Base-by-base conservation (phyloP, 2,797 vertebrate genomes). In the Thalassophryne amazonica region DNA sequence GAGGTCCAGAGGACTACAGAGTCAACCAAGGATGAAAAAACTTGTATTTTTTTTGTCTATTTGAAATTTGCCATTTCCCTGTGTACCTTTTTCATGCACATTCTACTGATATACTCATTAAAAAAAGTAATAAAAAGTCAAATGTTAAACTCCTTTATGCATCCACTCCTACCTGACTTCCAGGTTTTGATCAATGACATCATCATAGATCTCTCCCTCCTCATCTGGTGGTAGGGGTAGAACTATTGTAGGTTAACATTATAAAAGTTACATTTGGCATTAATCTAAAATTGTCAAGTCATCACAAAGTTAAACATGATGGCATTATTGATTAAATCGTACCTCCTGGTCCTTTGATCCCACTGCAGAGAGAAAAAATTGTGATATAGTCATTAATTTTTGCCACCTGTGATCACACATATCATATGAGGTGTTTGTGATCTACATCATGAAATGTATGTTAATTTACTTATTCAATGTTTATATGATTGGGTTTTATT, bases 121-220 rank as follows among this genome's bases (percentile, higher is more conserved):
- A 55, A 38, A 24, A 8, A 24, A 15, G n/a, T n/a, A n/a, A n/a
- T n/a, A 5, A 7, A 31, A 8, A 3, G 7, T 9, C 11, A 25
- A 8, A 12, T 5, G 10, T 14, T 24, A 5, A 4, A 16, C 6
- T 16, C 23, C 20, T 22, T 23, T 7, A 33, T 19, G 7, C 22
- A 40, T 14, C 3, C 52, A 13, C 35, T 72, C 78, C 57, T 83
- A 97, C 96, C 86, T 87, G 32, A 86, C 40, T 14, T 61, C 74
- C 33, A 69, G 25, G n/a, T 83, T 89, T 28, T 89, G 82, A 14
- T 94, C 91, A 4, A 90, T 74, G 23, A 95, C 60, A 10, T 94
- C 94, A 39, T 96, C 92, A 24, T 98, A 98, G 59, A 98, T 91
- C 11, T 96, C 94, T 48, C 91, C 90, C 4, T 76, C 88, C 0